Conservation (phyloP, 2,888 invertebrate genomes). For the Hoplodrina ambigua region DNA sequence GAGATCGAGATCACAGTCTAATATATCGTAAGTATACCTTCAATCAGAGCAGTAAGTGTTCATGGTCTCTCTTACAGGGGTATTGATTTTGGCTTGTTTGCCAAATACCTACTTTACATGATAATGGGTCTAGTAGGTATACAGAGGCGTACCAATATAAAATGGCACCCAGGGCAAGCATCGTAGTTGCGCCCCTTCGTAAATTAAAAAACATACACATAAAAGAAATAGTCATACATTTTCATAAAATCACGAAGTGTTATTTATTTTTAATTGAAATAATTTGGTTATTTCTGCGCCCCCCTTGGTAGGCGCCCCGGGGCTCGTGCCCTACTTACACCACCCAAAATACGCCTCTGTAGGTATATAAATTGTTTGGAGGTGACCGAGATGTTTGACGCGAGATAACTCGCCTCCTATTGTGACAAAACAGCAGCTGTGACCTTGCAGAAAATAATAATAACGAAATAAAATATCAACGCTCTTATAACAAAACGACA, state of each 20-base stretch:
- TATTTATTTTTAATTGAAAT: too few species aligned
- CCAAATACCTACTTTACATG: constrained; percentile 19
- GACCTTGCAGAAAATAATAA: constrained; percentile 31
- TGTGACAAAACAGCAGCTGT: constrained; percentile 12
- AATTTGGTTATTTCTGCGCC: too few species aligned
- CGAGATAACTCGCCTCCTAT: constrained; percentile 5
- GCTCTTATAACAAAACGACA: constrained; percentile 16
- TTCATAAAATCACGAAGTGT: too few species aligned
- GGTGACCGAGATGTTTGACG: background rate
- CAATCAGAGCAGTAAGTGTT: constrained; percentile 18
- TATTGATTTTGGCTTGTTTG: constrained; percentile 46
- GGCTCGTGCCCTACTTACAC: too few species aligned
- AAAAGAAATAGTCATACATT: too few species aligned
- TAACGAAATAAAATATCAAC: constrained; percentile 23
- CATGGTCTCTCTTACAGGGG: background rate
- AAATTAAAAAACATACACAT: too few species aligned
- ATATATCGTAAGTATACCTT: constrained; percentile 91
- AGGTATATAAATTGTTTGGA: background rate
- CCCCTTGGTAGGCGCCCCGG: too few species aligned
- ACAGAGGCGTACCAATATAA: too few species aligned
- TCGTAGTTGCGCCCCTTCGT: too few species aligned
- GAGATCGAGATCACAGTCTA: constrained; percentile 90
- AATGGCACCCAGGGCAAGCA: too few species aligned
- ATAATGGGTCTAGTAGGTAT: too few species aligned
- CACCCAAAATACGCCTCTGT: too few species aligned